A percentile compares a stretch with the other conserved stretches of the same genome.
Evolutionary conservation across 2,888 invertebrate species (phyloP).

Genomic region (Mimachlamys varia): DNA sequence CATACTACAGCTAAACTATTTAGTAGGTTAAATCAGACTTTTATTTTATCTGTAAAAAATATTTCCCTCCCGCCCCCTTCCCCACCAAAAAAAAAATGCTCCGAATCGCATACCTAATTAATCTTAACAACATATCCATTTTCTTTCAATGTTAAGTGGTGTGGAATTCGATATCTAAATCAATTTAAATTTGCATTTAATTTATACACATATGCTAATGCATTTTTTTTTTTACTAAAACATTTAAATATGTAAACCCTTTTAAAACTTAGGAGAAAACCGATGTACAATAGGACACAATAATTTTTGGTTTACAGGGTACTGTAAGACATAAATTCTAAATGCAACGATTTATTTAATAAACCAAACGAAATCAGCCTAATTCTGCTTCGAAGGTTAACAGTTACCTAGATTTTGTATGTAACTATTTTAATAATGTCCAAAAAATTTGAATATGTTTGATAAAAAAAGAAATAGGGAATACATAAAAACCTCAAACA

Average conservation of each 20-base stretch:
- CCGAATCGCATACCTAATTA: background rate
- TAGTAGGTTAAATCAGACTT: background rate
- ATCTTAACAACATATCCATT: background rate
- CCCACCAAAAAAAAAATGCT: too few species aligned
- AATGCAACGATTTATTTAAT: background rate
- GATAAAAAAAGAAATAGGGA: too few species aligned
- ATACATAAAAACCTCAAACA: too few species aligned
- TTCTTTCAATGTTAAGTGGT: background rate
- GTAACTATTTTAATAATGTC: background rate
- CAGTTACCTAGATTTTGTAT: background rate
- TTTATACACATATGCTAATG: conserved; percentile 19
- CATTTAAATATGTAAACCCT: background rate
- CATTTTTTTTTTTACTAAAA: background rate
- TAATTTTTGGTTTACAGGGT: too few species aligned
- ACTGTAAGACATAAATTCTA: too few species aligned
- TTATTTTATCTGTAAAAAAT: background rate
- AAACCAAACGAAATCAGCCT: background rate
- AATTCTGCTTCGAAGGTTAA: background rate
- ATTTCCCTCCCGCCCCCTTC: too few species aligned
- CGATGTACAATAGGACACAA: too few species aligned
- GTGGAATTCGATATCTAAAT: conserved; percentile 6
- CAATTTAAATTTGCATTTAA: conserved; percentile 25
- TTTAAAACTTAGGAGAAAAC: background rate
- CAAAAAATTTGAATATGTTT: background rate
- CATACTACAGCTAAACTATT: background rate